Evolutionary conservation across 2,113 vertebrate species (phyloP).

Genomic region (mouse (Mus musculus)): GRCm39 chr3:144522501-144523000

Average conservation of each 20-base stretch:
- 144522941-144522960: constrained; percentile 85
- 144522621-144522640: neutral
- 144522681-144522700: neutral
- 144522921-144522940: constrained; percentile 72
- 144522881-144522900: constrained; percentile 52
- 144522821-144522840: constrained; percentile 20
- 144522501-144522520: constrained; percentile 81
- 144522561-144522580: constrained; percentile 83
- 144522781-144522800: neutral
- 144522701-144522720: neutral
- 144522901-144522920: constrained; percentile 82
- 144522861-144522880: neutral
- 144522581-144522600: constrained; percentile 51
- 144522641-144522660: neutral
- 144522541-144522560: constrained; percentile 89
- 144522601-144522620: constrained; percentile 8
- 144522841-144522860: constrained; percentile 12
- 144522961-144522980: constrained; percentile 86
- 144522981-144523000: constrained; percentile 84
- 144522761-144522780: neutral
- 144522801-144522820: neutral
- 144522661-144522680: neutral
- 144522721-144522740: neutral
- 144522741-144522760: neutral
- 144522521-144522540: constrained; percentile 88